Conservation (phyloP, 2,888 invertebrate species). For the Diploptera punctata region DNA sequence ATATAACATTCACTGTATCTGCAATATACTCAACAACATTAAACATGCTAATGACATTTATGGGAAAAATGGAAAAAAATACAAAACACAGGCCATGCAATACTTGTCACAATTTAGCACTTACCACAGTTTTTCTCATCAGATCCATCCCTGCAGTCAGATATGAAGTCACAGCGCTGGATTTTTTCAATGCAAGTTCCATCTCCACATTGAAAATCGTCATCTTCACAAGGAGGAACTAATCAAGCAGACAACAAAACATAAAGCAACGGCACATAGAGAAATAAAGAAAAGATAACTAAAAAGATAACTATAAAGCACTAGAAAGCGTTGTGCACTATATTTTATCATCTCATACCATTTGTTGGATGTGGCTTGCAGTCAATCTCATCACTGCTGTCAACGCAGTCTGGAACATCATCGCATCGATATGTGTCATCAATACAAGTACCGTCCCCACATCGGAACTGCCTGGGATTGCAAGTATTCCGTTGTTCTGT, state of each 20-base stretch:
- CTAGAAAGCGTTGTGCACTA: too few species aligned
- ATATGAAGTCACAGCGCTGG: conserved; percentile 59
- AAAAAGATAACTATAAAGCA: background rate
- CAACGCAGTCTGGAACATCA: conserved; percentile 50
- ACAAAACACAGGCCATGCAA: too few species aligned
- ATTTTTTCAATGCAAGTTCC: conserved; percentile 59
- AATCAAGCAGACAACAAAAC: conserved; percentile 21
- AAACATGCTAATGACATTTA: too few species aligned
- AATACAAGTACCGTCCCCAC: conserved; percentile 48
- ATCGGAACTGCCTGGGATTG: conserved; percentile 47
- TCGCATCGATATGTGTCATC: conserved; percentile 48
- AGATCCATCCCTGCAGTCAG: conserved; percentile 64
- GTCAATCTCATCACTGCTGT: conserved; percentile 50
- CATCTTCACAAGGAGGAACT: conserved; percentile 35
- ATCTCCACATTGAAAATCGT: conserved; percentile 62
- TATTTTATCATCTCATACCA: background rate
- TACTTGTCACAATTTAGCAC: conserved; percentile 44
- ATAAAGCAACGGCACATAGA: conserved; percentile 25
- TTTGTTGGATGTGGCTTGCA: conserved; percentile 12
- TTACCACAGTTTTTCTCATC: conserved; percentile 66
- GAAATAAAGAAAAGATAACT: background rate
- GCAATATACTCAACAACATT: too few species aligned
- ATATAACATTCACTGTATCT: too few species aligned
- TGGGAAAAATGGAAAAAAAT: too few species aligned
- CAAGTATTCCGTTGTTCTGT: too few species aligned